A percentile compares a stretch with the other conserved stretches of the same genome.
phyloP scores from a whole-genome alignment of 2,888 invertebrate genomes.

The Zygaena filipendulae region DNA sequence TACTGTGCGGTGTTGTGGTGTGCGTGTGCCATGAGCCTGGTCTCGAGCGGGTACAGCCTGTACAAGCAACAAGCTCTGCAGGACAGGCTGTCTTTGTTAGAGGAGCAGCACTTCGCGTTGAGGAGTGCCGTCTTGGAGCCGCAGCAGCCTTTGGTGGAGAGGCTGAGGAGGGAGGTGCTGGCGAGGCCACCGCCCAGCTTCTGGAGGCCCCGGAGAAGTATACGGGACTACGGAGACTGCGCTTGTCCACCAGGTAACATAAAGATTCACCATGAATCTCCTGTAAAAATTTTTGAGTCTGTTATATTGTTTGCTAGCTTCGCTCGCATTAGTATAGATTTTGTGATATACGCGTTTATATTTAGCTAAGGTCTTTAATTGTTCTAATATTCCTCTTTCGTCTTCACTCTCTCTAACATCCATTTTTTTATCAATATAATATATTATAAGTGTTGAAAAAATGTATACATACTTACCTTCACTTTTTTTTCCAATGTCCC shows the following conservation, averaged over 20 bases:
- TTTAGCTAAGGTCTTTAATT: too few relatives aligned
- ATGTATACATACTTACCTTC: too few relatives aligned
- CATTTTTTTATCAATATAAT: too few relatives aligned
- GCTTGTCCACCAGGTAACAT: constrained; percentile 76
- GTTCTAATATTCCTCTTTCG: too few relatives aligned
- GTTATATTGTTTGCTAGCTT: too few relatives aligned
- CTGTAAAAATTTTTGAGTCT: too few relatives aligned
- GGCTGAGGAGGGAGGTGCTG: constrained; percentile 64
- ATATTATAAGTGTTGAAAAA: too few relatives aligned
- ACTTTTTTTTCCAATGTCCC: too few relatives aligned
- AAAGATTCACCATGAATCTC: neutral
- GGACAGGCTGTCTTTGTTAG: constrained; percentile 59
- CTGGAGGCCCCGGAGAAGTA: constrained; percentile 52
- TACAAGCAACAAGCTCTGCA: constrained; percentile 68
- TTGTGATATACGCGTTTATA: too few relatives aligned
- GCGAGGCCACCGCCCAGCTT: constrained; percentile 34
- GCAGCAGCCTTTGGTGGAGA: constrained; percentile 62
- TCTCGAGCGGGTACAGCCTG: constrained; percentile 69
- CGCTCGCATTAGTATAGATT: too few relatives aligned
- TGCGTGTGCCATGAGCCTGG: constrained; percentile 73
- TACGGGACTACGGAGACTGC: constrained; percentile 73
- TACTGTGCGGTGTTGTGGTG: constrained; percentile 70
- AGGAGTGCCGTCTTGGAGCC: constrained; percentile 62
- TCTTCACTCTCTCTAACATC: too few relatives aligned
- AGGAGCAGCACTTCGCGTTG: constrained; percentile 66